Evolutionary conservation across 2,888 invertebrate species (phyloP).

Genomic region (Andrena haemorrhoa): DNA sequence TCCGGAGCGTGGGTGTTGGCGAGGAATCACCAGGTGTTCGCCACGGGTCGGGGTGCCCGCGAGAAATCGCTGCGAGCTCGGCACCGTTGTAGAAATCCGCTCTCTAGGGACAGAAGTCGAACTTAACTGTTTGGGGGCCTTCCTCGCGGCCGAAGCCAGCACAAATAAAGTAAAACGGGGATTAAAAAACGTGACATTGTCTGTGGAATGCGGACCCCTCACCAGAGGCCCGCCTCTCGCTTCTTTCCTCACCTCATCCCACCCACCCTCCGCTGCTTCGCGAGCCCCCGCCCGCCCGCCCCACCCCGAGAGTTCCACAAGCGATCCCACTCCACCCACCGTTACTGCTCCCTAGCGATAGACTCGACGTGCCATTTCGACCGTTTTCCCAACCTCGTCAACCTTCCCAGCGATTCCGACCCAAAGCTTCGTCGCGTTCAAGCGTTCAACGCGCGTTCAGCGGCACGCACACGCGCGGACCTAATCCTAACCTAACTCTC

Average conservation of each 20-base stretch:
- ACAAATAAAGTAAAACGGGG: conserved; percentile 83
- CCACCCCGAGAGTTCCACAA: conserved; percentile 7
- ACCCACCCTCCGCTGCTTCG: conserved; percentile 60
- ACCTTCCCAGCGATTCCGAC: neutral
- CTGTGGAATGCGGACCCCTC: conserved; percentile 85
- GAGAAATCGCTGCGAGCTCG: conserved; percentile 28
- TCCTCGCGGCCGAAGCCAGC: conserved; percentile 72
- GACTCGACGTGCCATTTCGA: conserved; percentile 18
- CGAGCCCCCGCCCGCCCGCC: conserved; percentile 47
- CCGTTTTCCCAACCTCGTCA: neutral
- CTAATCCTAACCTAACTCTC: too few species aligned
- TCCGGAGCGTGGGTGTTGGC: neutral
- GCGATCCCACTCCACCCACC: conserved; percentile 59
- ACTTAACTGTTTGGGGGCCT: conserved; percentile 75
- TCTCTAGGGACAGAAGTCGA: conserved; percentile 66
- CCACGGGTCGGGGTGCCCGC: conserved; percentile 28
- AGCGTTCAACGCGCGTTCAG: too few species aligned
- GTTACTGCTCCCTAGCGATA: conserved; percentile 40
- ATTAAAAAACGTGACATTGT: conserved; percentile 85
- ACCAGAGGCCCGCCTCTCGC: conserved; percentile 70
- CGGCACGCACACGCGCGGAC: too few species aligned
- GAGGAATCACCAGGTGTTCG: conserved; percentile 35
- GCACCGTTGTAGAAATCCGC: conserved; percentile 48
- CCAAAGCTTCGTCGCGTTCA: too few species aligned
- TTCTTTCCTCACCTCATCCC: conserved; percentile 52